Conservation (phyloP, 2,888 invertebrate species). For the Strigamia transsilvanica region DNA sequence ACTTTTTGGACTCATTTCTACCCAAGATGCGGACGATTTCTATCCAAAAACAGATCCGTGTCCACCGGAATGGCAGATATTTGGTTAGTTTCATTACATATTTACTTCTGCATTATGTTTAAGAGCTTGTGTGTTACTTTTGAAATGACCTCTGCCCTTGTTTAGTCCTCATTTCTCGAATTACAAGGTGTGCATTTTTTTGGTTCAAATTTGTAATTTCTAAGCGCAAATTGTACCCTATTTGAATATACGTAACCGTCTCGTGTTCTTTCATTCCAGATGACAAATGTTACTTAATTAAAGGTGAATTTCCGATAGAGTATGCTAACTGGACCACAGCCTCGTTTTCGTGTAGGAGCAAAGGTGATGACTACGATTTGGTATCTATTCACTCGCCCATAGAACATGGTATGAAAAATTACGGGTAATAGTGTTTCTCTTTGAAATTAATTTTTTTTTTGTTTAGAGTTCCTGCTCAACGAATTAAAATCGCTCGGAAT, state of each 20-base stretch:
- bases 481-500: not conserved
- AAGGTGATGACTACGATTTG: slow-evolving; percentile 27
- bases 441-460: not conserved
- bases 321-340: not conserved
- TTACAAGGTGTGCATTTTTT: not conserved
- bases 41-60: slow-evolving; percentile 4
- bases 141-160: not conserved
- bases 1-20: not conserved
- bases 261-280: not conserved
- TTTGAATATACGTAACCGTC: not conserved
- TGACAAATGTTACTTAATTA: slow-evolving; percentile 34
- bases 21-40: not conserved
- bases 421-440: not conserved
- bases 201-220: not conserved
- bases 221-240: not conserved
- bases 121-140: not conserved
- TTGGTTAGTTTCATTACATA: slow-evolving; percentile 4
- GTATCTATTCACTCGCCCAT: slow-evolving; percentile 12
- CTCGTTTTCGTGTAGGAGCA: not conserved
- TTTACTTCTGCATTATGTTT: not conserved
- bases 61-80: slow-evolving; percentile 1
- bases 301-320: not conserved
- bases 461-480: not conserved
- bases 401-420: slow-evolving; percentile 30
- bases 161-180: not conserved